phyloP scores from a whole-genome alignment of 2,888 invertebrate species.

The Cerceris ruficornis region DNA sequence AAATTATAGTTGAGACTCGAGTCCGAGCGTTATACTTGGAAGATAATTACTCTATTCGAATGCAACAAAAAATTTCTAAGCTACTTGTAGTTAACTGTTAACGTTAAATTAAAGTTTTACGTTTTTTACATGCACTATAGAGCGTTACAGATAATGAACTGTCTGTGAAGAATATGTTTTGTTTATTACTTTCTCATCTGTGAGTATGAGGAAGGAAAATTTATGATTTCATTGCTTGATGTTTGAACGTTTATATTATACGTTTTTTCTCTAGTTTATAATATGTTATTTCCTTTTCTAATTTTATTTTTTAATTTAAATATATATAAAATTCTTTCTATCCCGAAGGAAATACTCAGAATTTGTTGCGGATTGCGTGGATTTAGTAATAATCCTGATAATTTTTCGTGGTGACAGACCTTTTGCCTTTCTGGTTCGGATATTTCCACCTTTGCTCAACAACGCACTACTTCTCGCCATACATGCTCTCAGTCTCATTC shows the following conservation, averaged over 20 bases:
- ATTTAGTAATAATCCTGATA: too few species aligned
- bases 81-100: slow-evolving; percentile 2
- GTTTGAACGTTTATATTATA: too few species aligned
- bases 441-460: too few species aligned
- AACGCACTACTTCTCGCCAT: too few species aligned
- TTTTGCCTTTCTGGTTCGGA: too few species aligned
- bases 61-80: slow-evolving; percentile 16
- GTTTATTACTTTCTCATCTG: slow-evolving; percentile 29
- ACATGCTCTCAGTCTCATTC: too few species aligned
- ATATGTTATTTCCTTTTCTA: background rate
- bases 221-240: slow-evolving; percentile 11
- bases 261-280: background rate
- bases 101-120: slow-evolving; percentile 26
- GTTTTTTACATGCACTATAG: background rate
- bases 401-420: too few species aligned
- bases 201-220: slow-evolving; percentile 17
- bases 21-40: slow-evolving; percentile 31
- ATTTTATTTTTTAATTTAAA: background rate
- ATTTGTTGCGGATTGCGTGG: too few species aligned
- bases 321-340: background rate
- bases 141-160: slow-evolving; percentile 26
- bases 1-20: slow-evolving; percentile 36
- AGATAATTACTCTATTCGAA: slow-evolving; percentile 32
- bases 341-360: too few species aligned
- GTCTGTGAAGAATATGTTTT: background rate